Conservation (phyloP, 2,888 invertebrate genomes). For the Drosophila dives region DNA sequence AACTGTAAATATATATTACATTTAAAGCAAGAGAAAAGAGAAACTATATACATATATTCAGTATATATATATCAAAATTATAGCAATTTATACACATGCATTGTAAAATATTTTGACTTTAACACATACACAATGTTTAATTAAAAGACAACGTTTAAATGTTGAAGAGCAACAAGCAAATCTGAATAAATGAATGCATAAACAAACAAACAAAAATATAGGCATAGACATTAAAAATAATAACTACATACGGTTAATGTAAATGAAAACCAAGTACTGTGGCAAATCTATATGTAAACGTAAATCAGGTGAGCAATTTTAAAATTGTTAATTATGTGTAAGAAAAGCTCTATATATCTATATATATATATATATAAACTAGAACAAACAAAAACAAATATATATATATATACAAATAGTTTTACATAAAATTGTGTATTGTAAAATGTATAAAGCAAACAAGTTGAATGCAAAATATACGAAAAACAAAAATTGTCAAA, state of each 20-base stretch:
- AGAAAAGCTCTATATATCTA: slow-evolving; percentile 62
- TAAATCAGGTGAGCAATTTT: slow-evolving; percentile 78
- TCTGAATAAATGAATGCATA: slow-evolving; percentile 17
- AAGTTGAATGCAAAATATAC: slow-evolving; percentile 54
- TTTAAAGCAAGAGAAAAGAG: slow-evolving; percentile 32
- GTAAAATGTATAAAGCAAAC: slow-evolving; percentile 55
- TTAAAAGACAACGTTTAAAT: slow-evolving; percentile 68
- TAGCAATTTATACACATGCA: slow-evolving; percentile 46
- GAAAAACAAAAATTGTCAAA: slow-evolving; percentile 51
- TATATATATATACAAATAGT: slow-evolving; percentile 28
- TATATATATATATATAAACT: slow-evolving; percentile 30
- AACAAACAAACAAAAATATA: slow-evolving; percentile 13
- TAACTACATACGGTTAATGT: slow-evolving; percentile 35
- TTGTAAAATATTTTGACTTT: slow-evolving; percentile 52
- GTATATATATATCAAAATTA: slow-evolving; percentile 22
- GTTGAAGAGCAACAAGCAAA: slow-evolving; percentile 38
- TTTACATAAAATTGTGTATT: slow-evolving; percentile 33
- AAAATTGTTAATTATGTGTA: slow-evolving; percentile 78
- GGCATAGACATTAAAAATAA: slow-evolving; percentile 31
- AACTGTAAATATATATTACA: slow-evolving; percentile 61
- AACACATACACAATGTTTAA: slow-evolving; percentile 52
- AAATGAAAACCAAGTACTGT: slow-evolving; percentile 64
- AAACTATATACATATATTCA: slow-evolving; percentile 13
- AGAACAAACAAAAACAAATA: slow-evolving; percentile 5
- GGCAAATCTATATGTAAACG: slow-evolving; percentile 70